Evolutionary conservation across 2,797 vertebrate genomes (phyloP), one percentile per base, ranked within the genome.

Genomic region (Echeneis naucrates): DNA sequence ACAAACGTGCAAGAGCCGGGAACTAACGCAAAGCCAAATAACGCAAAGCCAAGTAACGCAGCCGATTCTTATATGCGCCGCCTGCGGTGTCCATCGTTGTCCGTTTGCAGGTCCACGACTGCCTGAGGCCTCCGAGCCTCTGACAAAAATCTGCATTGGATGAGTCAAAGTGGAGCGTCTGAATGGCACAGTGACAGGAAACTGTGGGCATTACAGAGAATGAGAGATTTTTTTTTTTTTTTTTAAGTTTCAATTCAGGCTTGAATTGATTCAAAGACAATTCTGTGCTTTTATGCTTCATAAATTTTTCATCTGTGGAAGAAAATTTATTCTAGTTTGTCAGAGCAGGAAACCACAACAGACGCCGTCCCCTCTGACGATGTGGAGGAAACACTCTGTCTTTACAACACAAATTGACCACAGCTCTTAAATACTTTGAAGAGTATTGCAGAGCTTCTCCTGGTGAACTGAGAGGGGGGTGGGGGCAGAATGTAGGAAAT

Each of bases 401-500:
- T 45, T 45, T 45, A 14, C 37, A 52, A 32, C 11, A 27, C 8
- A 24, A 40, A 17, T 35, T 12, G 21, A 32, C 40, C 21, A 30
- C 23, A 7, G 24, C 16, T 21, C 37, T 42, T 26, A 30, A 53
- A 54, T 8, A 26, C 26, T 27, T 62, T 11, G 2, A 23, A 17
- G 10, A 12, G 45, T 9, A 14, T 19, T 21, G 19, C 14, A 0
- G 40, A 61, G 13, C 11, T 0, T 14, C 37, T 59, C 17, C 30
- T 14, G 32, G 21, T 72, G 14, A 7, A 17, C 32, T 0, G 23
- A 1, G 40, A 44, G 44, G 30, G 30, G 30, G 30, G 30, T 30
- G 30, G 60, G 60, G 44, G 5, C 0, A 23, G 30, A 75, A 47
- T 5, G 9, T 13, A 55, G 38, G 48, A 48, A 45, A 75, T 72